phyloP scores from a whole-genome alignment of 2,888 invertebrate genomes.

The Leucania comma region DNA sequence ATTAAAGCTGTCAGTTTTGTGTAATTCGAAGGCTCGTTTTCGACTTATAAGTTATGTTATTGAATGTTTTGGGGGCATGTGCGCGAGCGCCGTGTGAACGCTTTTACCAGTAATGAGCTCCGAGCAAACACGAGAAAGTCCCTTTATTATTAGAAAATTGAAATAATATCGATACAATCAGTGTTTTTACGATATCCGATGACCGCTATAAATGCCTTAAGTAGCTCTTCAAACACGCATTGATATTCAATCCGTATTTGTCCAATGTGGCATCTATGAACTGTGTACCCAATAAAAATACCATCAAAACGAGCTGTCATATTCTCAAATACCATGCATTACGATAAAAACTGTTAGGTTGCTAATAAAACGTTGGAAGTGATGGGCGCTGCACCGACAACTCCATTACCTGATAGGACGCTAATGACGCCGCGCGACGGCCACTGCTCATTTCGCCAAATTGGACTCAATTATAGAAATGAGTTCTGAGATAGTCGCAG shows the following conservation, averaged over 20 bases:
- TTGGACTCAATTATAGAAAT: constrained; percentile 81
- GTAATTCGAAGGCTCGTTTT: constrained; percentile 88
- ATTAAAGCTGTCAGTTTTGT: constrained; percentile 90
- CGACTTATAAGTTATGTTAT: constrained; percentile 88
- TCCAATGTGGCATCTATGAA: constrained; percentile 64
- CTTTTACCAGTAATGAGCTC: constrained; percentile 74
- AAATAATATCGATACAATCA: constrained; percentile 80
- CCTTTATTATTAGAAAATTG: constrained; percentile 74
- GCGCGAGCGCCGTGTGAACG: constrained; percentile 76
- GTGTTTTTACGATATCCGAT: constrained; percentile 74
- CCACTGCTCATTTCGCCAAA: constrained; percentile 77
- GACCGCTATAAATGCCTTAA: constrained; percentile 72
- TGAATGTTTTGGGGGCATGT: constrained; percentile 84
- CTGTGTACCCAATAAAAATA: constrained; percentile 72
- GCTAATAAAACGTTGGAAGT: constrained; percentile 75
- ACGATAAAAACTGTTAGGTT: constrained; percentile 72
- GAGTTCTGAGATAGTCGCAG: constrained; percentile 71
- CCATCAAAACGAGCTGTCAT: constrained; percentile 73
- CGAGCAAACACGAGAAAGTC: constrained; percentile 74
- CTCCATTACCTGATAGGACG: constrained; percentile 78
- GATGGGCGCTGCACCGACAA: constrained; percentile 72
- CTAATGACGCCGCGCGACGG: constrained; percentile 73
- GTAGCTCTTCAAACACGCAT: constrained; percentile 69
- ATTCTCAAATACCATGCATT: constrained; percentile 72
- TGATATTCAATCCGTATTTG: constrained; percentile 73